Evolutionary conservation across 1,140 invertebrate genomes (phyloP), one percentile per base, ranked within the genome.

Genomic region (Hypsibius dujardini): DNA sequence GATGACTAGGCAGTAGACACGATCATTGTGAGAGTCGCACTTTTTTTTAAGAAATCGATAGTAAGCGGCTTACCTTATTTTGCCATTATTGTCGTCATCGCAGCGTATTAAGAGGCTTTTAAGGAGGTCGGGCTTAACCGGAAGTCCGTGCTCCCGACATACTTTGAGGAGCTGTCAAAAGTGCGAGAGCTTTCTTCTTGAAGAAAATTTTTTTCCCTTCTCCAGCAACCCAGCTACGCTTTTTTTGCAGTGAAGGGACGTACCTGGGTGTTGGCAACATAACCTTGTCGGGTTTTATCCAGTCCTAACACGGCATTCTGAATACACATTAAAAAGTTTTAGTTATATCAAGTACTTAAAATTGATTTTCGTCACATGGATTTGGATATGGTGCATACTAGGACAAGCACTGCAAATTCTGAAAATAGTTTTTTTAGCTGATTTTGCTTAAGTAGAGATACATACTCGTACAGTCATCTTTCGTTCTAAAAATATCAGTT

Each of bases 81-180:
- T 74, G n/a, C 73, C 73, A 42, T 76, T 75, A 12, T 75, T 75
- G 15, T 77, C 76, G 47, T 73, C 75, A 42, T 77, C 76, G 73
- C 77, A 78, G 7, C 76, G 70, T 2, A 73, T 76, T 15, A 77
- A 47, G 46, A 78, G 70, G 46, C 74, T 75, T 14, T 74, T 76
- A 14, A 77, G 62, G 46, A 78, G 71, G 0, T 77, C 75, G 7
- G 77, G 77, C 71, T 78, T 77, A 40, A 78, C 71, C 0, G 77
- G 76, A 1, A 76, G 74, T 46, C 74, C 74, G 15, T 75, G 70
- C n/a, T 74, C 47, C 7, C 70, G 50, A 70, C 72, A 74, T n/a
- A 75, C 69, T 47, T 73, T 70, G 40, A 74, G 47, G 69, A 76
- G 72, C 76, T 76, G 56, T 1, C 60, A 73, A 59, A 72, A 14